Conservation (phyloP, 2,888 invertebrate genomes). For the Hypena proboscidalis region DNA sequence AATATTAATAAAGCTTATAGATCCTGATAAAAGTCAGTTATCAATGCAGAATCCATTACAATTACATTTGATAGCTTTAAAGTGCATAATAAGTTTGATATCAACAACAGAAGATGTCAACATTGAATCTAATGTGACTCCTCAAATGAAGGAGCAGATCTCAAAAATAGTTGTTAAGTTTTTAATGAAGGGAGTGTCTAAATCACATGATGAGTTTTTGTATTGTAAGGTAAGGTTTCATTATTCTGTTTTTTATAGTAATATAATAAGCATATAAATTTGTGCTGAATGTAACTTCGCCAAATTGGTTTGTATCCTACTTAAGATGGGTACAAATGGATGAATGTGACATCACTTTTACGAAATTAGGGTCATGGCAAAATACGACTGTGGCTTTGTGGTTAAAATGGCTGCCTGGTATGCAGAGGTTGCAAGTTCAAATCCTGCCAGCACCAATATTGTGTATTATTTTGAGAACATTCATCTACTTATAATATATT, state of each 20-base stretch:
- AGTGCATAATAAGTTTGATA: constrained; percentile 64
- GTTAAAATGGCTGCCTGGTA: too few species aligned
- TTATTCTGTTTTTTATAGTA: not conserved
- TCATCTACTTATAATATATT: too few species aligned
- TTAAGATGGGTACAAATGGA: too few species aligned
- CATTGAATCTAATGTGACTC: constrained; percentile 40
- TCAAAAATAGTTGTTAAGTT: constrained; percentile 68
- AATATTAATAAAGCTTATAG: constrained; percentile 61
- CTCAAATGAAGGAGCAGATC: constrained; percentile 63
- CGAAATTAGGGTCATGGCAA: too few species aligned
- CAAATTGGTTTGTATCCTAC: too few species aligned
- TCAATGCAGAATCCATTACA: constrained; percentile 59
- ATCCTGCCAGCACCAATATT: too few species aligned
- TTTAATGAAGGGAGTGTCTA: constrained; percentile 63
- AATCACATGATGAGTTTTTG: constrained; percentile 72
- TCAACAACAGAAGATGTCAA: constrained; percentile 57
- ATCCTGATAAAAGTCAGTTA: constrained; percentile 47
- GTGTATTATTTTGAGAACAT: too few species aligned
- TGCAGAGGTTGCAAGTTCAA: too few species aligned
- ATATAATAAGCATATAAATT: too few species aligned
- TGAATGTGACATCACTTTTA: too few species aligned
- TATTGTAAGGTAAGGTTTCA: constrained; percentile 76
- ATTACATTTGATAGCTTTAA: constrained; percentile 62
- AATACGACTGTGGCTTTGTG: too few species aligned
- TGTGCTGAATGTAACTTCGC: too few species aligned